Evolutionary conservation across 2,888 invertebrate genomes (phyloP), one percentile per base, ranked within the genome.

Genomic region (Beris chalybata): DNA sequence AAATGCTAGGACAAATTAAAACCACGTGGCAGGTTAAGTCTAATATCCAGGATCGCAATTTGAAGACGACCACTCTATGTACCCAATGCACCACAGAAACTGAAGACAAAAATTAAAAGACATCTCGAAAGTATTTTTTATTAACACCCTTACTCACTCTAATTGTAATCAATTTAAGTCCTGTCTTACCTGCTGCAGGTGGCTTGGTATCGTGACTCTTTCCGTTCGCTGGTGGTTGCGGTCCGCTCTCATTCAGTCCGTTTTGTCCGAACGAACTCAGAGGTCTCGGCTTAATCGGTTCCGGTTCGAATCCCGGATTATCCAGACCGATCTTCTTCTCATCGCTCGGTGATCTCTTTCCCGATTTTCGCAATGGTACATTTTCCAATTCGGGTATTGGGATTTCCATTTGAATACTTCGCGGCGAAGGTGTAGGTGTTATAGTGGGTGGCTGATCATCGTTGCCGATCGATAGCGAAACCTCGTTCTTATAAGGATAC

Each of bases 341-440:
- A 45, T 71, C 70, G 38, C 61, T 68, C 15, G 71, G 69, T 29
- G 70, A 64, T 50, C 68, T 67, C 29, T 66, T 68, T 31, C 69
- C 59, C 43, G 70, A 69, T 53, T 61, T 70, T 50, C 50, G 67
- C 66, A 65, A 66, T 15, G 68, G 69, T 43, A 69, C 71, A 58
- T 69, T 69, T 38, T 70, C 71, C 68, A 68, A 44, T 38, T 70
- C 67, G 32, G 65, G 44, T 31, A 67, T 50, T n/a, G 69, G 68
- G 52, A 68, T 68, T 29, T 70, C 57, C 11, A 38, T 65, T 9
- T 56, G 48, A 52, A 58, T 58, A 50, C 65, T 57, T 53, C 72
- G 50, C n/a, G 72, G 70, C 58, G 72, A 70, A 58, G 72, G 72
- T 56, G 73, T 71, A 63, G 73, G 71, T 66, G 71, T 67, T 52